Evolutionary conservation across 2,888 invertebrate species (phyloP), one percentile per base, ranked within the genome.

Genomic region (Micoletzkya japonica): DNA sequence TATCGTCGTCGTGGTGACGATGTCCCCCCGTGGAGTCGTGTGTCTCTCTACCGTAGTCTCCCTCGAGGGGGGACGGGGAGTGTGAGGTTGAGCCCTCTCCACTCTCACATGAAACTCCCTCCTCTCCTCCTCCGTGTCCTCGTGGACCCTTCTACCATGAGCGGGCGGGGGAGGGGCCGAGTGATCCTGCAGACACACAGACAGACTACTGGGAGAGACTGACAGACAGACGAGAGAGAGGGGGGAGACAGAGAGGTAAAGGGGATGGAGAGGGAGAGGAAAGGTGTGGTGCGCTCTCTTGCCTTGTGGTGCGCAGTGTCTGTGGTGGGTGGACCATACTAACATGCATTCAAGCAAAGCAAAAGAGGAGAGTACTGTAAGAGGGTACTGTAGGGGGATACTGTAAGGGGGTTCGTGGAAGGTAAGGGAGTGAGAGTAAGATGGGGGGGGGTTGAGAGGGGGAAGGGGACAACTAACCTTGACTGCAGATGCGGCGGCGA

Each of bases 401-500:
- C n/a, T n/a, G n/a, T n/a, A n/a, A n/a, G n/a, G n/a, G n/a, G n/a
- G n/a, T n/a, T n/a, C n/a, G n/a, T n/a, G n/a, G n/a, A n/a, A n/a
- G n/a, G n/a, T n/a, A n/a, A n/a, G n/a, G n/a, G n/a, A n/a, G n/a
- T n/a, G n/a, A n/a, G 64, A 2, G 64, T 52, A 24, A 52, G 64
- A n/a, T 50, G 64, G 24, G 64, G 64, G 20, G 64, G 64, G 34
- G 64, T 34, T n/a, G 34, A 85, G 84, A 28, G 86, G 83, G 60
- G 80, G 77, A 34, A 54, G 58, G 0, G 90, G 90, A 61, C 60
- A 24, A 50, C 75, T 26, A 63, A 76, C 77, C 76, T 80, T 79
- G 0, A 92, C 93, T 78, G 91, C 91, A 78, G 93, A 92, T 0
- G 94, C 91, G 0, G 95, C 92, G 0, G 93, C 91, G 76, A 95